phyloP scores from a whole-genome alignment of 2,888 invertebrate genomes.

The Pollenia labialis region DNA sequence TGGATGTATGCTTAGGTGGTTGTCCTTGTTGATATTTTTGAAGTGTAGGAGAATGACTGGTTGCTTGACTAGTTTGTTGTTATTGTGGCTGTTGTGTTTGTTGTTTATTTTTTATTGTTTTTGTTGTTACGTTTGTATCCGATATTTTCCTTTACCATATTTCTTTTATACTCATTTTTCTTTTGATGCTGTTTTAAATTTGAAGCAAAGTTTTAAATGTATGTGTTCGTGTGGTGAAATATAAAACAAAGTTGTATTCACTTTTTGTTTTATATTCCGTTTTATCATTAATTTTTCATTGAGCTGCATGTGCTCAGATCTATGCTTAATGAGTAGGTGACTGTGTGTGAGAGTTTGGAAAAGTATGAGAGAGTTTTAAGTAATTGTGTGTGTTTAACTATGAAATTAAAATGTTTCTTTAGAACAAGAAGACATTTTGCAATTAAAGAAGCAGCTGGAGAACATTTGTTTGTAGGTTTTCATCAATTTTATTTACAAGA shows the following conservation, averaged over 20 bases:
- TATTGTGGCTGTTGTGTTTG: slow-evolving; percentile 10
- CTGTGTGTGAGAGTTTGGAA: slow-evolving; percentile 5
- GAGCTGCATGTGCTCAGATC: slow-evolving; percentile 58
- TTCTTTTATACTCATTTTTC: slow-evolving; percentile 35
- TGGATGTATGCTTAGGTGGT: slow-evolving; percentile 10
- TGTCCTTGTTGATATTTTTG: slow-evolving; percentile 11
- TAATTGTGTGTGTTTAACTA: not conserved
- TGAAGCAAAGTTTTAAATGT: not conserved
- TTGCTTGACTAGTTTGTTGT: not conserved
- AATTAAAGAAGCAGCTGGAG: slow-evolving; percentile 22
- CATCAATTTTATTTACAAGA: not conserved
- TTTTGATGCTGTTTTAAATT: not conserved
- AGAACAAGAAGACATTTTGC: slow-evolving; percentile 41
- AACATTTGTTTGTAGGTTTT: slow-evolving; percentile 22
- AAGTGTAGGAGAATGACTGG: slow-evolving; percentile 25
- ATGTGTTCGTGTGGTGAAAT: slow-evolving; percentile 23
- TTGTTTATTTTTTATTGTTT: not conserved
- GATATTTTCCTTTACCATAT: slow-evolving; percentile 9
- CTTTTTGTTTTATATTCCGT: slow-evolving; percentile 19
- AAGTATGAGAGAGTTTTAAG: not conserved
- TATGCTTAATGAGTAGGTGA: not conserved
- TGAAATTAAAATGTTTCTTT: slow-evolving; percentile 18
- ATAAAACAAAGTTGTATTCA: slow-evolving; percentile 16
- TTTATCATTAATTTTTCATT: slow-evolving; percentile 49
- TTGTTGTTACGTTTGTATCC: slow-evolving; percentile 28